phyloP scores from a whole-genome alignment of 1,140 invertebrate genomes.

The Cecropterus lyciades region DNA sequence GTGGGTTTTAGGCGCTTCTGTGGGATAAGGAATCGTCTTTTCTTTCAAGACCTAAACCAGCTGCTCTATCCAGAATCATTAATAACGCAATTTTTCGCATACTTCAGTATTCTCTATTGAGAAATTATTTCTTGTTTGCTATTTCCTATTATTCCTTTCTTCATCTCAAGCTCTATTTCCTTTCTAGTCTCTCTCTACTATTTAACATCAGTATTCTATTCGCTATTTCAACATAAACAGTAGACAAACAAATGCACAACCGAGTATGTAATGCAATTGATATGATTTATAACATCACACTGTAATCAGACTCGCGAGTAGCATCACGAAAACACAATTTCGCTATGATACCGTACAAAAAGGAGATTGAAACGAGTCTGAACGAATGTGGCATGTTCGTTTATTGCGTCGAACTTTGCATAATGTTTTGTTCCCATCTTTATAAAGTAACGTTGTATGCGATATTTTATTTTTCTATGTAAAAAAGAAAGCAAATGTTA shows the following conservation, averaged over 20 bases:
- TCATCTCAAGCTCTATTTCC: background rate
- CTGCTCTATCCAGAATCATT: too few relatives aligned
- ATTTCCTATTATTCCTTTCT: too few relatives aligned
- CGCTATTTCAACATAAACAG: background rate
- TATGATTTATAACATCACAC: slow-evolving; percentile 10
- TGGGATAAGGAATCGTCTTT: too few relatives aligned
- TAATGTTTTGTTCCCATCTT: background rate
- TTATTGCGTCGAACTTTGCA: slow-evolving; percentile 3
- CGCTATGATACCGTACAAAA: background rate
- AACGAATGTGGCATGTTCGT: background rate
- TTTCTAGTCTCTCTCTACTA: background rate
- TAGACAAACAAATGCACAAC: background rate
- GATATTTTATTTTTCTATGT: background rate
- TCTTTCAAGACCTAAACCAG: too few relatives aligned
- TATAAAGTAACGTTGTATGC: background rate
- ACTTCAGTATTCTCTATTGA: too few relatives aligned
- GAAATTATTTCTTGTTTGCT: too few relatives aligned
- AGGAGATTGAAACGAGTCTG: slow-evolving; percentile 9
- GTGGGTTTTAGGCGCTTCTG: too few relatives aligned
- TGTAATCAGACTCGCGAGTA: slow-evolving; percentile 2
- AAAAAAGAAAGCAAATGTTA: background rate
- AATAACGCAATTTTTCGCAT: too few relatives aligned
- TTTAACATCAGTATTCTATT: background rate
- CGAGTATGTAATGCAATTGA: background rate
- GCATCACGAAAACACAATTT: slow-evolving; percentile 6